These are phyloP conservation scores for human (Homo sapiens) DNA, from an alignment of 2,113 vertebrate species.

Conservation along the genomic window DNA sequence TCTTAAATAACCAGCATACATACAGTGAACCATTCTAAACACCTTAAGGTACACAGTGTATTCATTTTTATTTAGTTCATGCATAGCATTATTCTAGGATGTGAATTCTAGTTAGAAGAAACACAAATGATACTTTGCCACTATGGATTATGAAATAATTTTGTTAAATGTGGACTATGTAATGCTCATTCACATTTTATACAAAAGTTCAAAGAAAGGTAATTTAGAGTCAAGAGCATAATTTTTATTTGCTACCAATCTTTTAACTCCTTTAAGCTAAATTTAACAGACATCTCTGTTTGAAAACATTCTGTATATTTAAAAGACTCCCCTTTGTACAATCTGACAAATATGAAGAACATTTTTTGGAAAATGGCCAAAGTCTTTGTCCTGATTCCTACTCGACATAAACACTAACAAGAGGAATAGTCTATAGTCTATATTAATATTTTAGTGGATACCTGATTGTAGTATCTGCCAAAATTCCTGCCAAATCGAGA, in stretches of 20 bases:
- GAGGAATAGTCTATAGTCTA: background rate
- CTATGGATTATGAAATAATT: background rate
- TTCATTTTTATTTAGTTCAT: background rate
- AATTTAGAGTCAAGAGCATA: background rate
- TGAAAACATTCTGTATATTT: background rate
- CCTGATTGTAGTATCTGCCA: background rate
- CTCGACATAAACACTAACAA: background rate
- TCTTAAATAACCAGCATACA: background rate
- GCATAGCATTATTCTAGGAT: background rate
- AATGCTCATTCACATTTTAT: background rate
- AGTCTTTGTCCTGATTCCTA: background rate
- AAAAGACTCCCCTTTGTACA: background rate
- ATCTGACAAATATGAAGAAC: background rate
- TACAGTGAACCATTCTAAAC: background rate
- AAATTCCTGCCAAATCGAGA: background rate
- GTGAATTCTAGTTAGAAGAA: background rate
- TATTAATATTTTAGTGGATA: background rate
- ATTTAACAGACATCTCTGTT: background rate
- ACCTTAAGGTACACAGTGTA: background rate
- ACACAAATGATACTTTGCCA: background rate
- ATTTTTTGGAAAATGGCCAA: background rate
- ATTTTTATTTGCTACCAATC: background rate
- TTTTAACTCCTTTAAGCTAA: background rate
- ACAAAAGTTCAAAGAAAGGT: background rate
- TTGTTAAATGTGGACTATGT: background rate